Conservation (phyloP, 2,797 vertebrate species). For the Luscinia luscinia region DNA sequence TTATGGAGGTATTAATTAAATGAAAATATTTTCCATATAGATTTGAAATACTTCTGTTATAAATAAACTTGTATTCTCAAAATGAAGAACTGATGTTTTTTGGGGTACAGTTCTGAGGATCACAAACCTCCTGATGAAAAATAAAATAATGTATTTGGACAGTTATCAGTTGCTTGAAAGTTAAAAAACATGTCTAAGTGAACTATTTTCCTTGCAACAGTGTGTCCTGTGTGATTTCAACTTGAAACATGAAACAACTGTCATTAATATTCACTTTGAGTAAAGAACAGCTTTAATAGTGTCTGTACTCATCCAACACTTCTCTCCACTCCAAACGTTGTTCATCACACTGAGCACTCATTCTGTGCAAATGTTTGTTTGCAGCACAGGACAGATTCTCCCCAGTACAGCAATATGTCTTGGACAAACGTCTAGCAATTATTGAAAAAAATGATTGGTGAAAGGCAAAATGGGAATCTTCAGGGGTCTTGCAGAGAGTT, state of each 20-base stretch:
- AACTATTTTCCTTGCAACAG: not conserved
- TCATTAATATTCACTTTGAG: slow-evolving; percentile 70
- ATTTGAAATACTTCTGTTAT: not conserved
- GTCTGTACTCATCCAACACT: slow-evolving; percentile 66
- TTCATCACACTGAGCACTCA: slow-evolving; percentile 46
- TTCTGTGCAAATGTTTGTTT: slow-evolving; percentile 67
- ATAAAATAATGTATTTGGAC: not conserved
- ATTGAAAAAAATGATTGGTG: slow-evolving; percentile 47
- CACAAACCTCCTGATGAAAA: not conserved
- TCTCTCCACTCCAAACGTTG: slow-evolving; percentile 47
- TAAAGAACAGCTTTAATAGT: slow-evolving; percentile 70
- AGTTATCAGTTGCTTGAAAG: not conserved
- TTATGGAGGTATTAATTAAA: not conserved
- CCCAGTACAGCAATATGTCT: slow-evolving; percentile 49
- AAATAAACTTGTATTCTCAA: not conserved
- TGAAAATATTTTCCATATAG: not conserved
- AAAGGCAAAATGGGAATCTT: slow-evolving; percentile 55
- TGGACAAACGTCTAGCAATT: slow-evolving; percentile 63
- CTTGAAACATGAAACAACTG: slow-evolving; percentile 42
- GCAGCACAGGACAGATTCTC: slow-evolving; percentile 61
- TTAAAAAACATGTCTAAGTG: not conserved
- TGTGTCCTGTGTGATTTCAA: not conserved
- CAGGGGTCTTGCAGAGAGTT: slow-evolving; percentile 30
- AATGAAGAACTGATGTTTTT: not conserved
- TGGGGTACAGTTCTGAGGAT: not conserved